Base-by-base conservation (phyloP, 1,140 invertebrate species). In the Neodiprion pinetum region DNA sequence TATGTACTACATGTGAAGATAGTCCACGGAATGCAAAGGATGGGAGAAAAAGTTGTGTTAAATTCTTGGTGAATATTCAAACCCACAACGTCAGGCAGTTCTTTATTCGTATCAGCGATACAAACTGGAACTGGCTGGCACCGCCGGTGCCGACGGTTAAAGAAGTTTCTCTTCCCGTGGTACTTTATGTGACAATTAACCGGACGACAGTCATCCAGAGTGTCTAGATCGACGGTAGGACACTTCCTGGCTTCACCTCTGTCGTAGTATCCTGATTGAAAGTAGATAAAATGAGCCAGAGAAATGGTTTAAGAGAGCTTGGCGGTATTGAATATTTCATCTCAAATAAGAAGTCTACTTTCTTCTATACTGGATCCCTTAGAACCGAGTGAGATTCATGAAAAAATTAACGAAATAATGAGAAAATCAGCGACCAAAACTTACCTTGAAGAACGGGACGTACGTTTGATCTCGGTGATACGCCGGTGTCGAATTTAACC, bases 101-200 rank as follows among this genome's bases (percentile, higher is more conserved):
- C 80, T 28, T 79, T 76, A n/a, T 83, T 73, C 49, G 78, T 67
- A 71, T 86, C 79, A 0, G 82, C 74, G n/a, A 86, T 48, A 77
- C 90, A 91, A 14, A 76, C 21, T 1, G 89, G 88, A 61, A 87
- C 78, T 53, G 79, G 48, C n/a, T 87, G 71, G 72, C 90, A 92
- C 73, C 82, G 82, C 77, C 86, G 88, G 14, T 74, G 65, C 50
- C 80, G 81, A 28, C 75, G 73, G 78, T 86, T 86, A 77, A 82
- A 90, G 80, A 86, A 88, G 53, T 87, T 85, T 67, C 85, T 86
- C 23, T 77, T 81, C 8, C 87, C 89, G 72, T 88, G 87, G 75
- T 91, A 91, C 82, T 89, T 88, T 53, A 82, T 82, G n/a, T 88
- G 87, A 79, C 90, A 92, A 70, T 90, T 82, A 0, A 91, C 89